Evolutionary conservation across 2,113 vertebrate species (phyloP), one percentile per base, ranked within the genome.

Genomic region (Gadus macrocephalus): DNA sequence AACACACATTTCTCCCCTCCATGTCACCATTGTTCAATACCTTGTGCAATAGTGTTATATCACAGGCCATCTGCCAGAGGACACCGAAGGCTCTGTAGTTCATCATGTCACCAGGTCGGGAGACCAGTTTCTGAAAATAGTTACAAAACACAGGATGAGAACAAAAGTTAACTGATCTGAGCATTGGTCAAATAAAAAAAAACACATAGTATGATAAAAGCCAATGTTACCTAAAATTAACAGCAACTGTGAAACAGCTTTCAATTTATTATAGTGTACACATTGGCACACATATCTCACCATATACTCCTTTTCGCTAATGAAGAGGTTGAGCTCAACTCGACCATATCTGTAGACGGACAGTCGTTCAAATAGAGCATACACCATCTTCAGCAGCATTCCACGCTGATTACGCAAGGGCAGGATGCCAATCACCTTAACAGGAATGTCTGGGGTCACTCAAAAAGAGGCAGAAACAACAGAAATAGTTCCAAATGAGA

Each of bases 331-430:
- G 68, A 98, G 85, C 81, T 99, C 95, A 70, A 94, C 20, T 84
- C 97, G 93, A 81, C 97, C 97, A 0, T 93, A 96, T 89, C 74
- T 92, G 91, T 84, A 98, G 78, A 98, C 53, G 63, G 96, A 98
- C 72, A 59, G 80, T 69, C 92, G 84, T 74, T 97, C 89, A 79
- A 94, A 96, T 25, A 98, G 66, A 72, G 87, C 62, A 11, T 96
- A 94, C 72, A 92, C 38, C 74, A 94, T 87, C 80, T 93, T 98
- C 92, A 95, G 93, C 83, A 99, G 83, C 17, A 17, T 12, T 55
- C 71, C 85, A 59, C 91, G 93, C 80, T 95, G 94, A 53, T 82
- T 89, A 60, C 11, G 82, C 28, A 75, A 75, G 1, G 94, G 91
- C 17, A 98, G 53, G 67, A 96, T 92, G 61, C 94, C 96, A 88